Evolutionary conservation across 2,888 invertebrate species (phyloP), one percentile per base, ranked within the genome.

Genomic region (Drosophila siamana): DNA sequence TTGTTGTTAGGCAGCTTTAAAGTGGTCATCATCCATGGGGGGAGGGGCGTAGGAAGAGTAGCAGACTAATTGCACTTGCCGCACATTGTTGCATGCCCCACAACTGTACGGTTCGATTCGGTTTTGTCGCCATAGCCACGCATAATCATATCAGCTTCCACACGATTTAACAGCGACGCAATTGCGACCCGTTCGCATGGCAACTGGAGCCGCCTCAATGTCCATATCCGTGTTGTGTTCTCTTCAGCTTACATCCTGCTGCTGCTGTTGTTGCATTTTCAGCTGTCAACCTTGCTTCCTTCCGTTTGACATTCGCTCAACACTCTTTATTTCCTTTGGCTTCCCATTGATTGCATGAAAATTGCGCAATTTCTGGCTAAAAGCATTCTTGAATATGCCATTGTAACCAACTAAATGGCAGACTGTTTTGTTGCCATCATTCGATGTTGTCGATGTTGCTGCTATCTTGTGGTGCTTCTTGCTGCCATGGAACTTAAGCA

Each of bases 121-220:
- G 19, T 13, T 41, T 66, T 73, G 78, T 54, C 56, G 44, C 74
- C 60, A 74, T 73, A 74, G 69, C 30, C 69, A 83, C 78, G 69
- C 88, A 90, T 91, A 92, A 92, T 92, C 91, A 90, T 90, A 91
- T 92, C 91, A 89, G 87, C 86, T 92, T 92, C 91, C 89, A 82
- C 87, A 85, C 92, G 91, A 92, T 92, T 92, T 88, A 91, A 89
- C 90, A 69, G 78, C 72, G 74, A 73, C 86, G 86, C 83, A 85
- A 82, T 79, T 69, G 62, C 46, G 74, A 68, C 46, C 46, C 65
- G 74, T 80, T 75, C 67, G 51, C 83, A 62, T 81, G 66, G 71
- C 83, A 83, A 83, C 83, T 61, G 47, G 46, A 62, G 69, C 61
- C 43, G 44, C 40, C 7, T 8, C 28, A 40, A 33, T 33, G 33